Percentiles rank a stretch among this genome's conserved stretches.
Conservation (phyloP, 2,888 invertebrate genomes). For the Tenthredo livida region DNA sequence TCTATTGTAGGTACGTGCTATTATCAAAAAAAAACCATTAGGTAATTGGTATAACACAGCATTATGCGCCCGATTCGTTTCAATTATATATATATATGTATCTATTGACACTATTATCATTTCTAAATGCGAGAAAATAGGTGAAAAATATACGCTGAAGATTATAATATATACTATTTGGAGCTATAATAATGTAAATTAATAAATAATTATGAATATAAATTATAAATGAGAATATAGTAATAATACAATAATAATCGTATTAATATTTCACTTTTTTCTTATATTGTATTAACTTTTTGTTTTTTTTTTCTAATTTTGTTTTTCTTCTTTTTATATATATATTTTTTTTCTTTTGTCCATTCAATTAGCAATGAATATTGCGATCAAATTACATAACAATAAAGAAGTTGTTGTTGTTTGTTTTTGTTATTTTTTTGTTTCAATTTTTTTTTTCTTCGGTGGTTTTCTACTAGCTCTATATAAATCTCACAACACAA, state of each 20-base stretch:
- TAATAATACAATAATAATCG: conserved; percentile 12
- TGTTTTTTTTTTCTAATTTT: not conserved
- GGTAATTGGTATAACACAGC: conserved; percentile 18
- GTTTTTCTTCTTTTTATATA: not conserved
- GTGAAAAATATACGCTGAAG: conserved; percentile 2
- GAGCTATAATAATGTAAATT: conserved; percentile 3
- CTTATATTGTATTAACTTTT: not conserved
- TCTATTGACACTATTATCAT: conserved; percentile 13
- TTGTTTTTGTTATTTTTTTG: not conserved
- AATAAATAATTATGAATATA: conserved; percentile 30
- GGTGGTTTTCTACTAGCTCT: conserved; percentile 8
- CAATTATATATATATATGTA: no score
- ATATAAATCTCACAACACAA: conserved; percentile 35
- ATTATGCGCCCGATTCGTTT: conserved; percentile 18
- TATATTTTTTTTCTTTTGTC: not conserved
- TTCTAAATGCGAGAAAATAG: not conserved
- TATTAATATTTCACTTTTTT: conserved; percentile 6
- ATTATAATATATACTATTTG: conserved; percentile 8
- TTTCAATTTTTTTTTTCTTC: not conserved
- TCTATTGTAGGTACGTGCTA: conserved; percentile 25
- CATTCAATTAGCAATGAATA: not conserved
- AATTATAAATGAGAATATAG: conserved; percentile 14
- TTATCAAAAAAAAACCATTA: conserved; percentile 11
- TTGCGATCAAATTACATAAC: not conserved
- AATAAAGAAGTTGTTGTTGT: not conserved